Evolutionary conservation across 2,797 vertebrate genomes (phyloP).

Genomic region (Ceyx erithaca): DNA sequence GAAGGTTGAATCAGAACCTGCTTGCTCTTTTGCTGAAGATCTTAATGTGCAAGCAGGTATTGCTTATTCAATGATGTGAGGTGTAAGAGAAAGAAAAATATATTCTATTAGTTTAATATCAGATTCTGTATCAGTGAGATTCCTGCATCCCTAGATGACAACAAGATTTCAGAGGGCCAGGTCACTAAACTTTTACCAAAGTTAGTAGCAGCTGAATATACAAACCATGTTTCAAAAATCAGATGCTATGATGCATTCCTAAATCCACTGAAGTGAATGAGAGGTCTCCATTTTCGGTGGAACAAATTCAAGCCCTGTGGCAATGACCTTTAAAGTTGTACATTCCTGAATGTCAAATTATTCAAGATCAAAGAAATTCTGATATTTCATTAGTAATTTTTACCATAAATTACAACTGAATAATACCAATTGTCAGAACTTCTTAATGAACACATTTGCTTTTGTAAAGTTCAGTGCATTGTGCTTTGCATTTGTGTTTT

Average conservation of each 20-base stretch:
- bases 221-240: background rate
- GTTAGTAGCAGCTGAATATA: background rate
- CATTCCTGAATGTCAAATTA: background rate
- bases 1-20: background rate
- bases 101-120: background rate
- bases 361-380: background rate
- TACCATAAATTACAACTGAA: background rate
- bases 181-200: background rate
- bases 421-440: background rate
- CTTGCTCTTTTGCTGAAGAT: background rate
- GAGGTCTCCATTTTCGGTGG: background rate
- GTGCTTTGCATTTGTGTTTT: fast-evolving
- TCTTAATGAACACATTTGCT: background rate
- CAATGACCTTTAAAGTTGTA: background rate
- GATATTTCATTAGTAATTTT: background rate
- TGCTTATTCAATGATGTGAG: background rate
- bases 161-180: background rate
- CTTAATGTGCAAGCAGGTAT: background rate
- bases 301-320: background rate
- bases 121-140: background rate
- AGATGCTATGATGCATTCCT: background rate
- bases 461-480: background rate
- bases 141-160: background rate
- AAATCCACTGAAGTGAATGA: background rate
- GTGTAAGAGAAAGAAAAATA: background rate